phyloP scores from a whole-genome alignment of 2,797 vertebrate genomes.

The Myripristis jacobus region DNA sequence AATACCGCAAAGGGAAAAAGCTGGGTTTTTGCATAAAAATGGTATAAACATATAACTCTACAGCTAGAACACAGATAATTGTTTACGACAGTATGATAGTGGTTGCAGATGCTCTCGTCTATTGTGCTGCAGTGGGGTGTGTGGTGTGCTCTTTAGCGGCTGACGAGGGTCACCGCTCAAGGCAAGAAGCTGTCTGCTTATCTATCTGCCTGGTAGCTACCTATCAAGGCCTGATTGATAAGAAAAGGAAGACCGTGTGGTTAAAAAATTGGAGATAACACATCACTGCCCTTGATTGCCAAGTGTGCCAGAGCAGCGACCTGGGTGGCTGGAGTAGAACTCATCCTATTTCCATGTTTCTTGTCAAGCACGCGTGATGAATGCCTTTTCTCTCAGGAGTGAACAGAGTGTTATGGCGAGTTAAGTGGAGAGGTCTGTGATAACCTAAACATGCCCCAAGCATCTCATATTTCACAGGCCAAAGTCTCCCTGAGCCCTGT shows the following conservation, averaged over 20 bases:
- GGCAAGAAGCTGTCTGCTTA: neutral
- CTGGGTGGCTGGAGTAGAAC: constrained; percentile 20
- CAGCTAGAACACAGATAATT: no score
- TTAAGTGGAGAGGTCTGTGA: constrained; percentile 73
- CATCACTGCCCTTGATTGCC: constrained; percentile 4
- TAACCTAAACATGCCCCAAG: constrained; percentile 73
- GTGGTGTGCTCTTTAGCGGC: neutral
- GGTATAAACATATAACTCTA: no score
- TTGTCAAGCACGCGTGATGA: constrained; percentile 61
- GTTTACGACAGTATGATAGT: no score
- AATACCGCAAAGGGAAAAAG: no score
- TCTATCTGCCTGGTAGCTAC: neutral
- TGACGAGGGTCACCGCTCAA: neutral
- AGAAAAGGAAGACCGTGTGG: neutral
- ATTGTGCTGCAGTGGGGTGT: no score
- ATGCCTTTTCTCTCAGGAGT: constrained; percentile 58
- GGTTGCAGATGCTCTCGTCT: no score
- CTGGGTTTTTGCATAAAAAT: no score
- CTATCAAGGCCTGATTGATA: neutral
- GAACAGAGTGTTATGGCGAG: constrained; percentile 62
- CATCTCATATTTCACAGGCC: constrained; percentile 73
- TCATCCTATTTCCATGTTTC: constrained; percentile 55
- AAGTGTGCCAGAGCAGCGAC: constrained; percentile 19
- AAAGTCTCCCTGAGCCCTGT: constrained; percentile 55
- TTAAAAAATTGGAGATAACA: neutral